phyloP scores from a whole-genome alignment of 2,888 invertebrate genomes.

The Polyploca ridens region DNA sequence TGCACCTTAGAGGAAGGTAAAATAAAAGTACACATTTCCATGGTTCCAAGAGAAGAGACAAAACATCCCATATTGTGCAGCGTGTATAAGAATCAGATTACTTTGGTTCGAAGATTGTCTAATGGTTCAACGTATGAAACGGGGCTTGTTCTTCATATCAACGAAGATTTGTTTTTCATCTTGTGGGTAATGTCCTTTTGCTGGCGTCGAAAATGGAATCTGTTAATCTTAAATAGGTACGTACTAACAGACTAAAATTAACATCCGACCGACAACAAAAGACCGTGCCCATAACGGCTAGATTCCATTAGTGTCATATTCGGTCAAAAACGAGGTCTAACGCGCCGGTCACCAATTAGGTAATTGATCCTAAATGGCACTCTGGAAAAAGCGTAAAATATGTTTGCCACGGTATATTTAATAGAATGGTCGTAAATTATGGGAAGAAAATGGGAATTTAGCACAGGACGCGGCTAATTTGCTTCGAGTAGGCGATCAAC shows the following conservation, averaged over 20 bases:
- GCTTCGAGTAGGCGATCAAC: constrained; percentile 40
- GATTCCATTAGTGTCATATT: constrained; percentile 30
- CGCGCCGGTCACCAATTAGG: constrained; percentile 43
- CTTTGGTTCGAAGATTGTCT: no score
- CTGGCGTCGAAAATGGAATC: not conserved
- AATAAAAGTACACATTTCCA: not conserved
- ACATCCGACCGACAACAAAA: constrained; percentile 24
- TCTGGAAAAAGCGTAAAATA: constrained; percentile 34
- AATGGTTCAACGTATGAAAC: no score
- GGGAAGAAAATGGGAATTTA: constrained; percentile 46
- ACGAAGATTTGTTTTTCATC: no score
- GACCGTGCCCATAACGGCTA: constrained; percentile 29
- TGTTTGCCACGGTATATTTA: constrained; percentile 1
- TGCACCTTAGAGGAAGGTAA: no score
- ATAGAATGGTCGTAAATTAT: constrained; percentile 38
- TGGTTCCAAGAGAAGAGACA: not conserved
- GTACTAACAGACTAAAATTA: constrained; percentile 29
- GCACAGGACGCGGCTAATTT: constrained; percentile 47
- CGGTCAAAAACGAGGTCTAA: constrained; percentile 23
- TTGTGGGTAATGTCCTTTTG: no score
- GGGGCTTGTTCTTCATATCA: no score
- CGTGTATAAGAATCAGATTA: no score
- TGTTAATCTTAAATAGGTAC: constrained; percentile 15
- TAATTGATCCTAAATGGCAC: constrained; percentile 53
- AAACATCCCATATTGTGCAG: not conserved